phyloP scores from a whole-genome alignment of 2,797 vertebrate species.

The Pagetopsis macropterus region DNA sequence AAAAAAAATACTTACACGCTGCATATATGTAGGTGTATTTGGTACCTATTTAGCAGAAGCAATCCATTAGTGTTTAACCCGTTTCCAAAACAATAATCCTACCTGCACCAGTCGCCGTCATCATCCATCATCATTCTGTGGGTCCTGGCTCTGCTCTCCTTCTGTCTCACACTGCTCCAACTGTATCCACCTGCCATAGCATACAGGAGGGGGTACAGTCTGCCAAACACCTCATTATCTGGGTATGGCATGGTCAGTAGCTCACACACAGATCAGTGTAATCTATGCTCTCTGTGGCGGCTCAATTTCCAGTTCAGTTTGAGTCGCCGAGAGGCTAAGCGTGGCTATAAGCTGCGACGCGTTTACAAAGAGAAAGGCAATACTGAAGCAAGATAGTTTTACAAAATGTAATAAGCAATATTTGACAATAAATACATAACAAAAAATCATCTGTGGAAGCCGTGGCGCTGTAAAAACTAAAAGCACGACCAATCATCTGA shows the following conservation, averaged over 20 bases:
- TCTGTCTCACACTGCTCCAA: slow-evolving; percentile 39
- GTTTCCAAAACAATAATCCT: slow-evolving; percentile 53
- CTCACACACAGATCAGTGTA: slow-evolving; percentile 2
- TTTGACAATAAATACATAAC: too few relatives aligned
- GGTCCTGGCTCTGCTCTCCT: slow-evolving; percentile 53
- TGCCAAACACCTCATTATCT: slow-evolving; percentile 40
- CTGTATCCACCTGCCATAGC: slow-evolving; percentile 65
- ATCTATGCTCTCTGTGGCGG: not conserved
- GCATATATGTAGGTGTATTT: slow-evolving; percentile 1
- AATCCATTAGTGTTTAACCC: slow-evolving; percentile 46
- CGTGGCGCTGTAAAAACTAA: too few relatives aligned
- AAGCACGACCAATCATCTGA: too few relatives aligned
- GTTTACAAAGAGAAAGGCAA: too few relatives aligned
- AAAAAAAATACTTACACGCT: slow-evolving; percentile 5
- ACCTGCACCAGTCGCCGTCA: slow-evolving; percentile 39
- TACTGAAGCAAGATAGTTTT: too few relatives aligned
- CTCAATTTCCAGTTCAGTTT: too few relatives aligned
- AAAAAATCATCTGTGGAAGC: too few relatives aligned
- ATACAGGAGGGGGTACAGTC: slow-evolving; percentile 16
- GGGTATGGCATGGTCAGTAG: slow-evolving; percentile 12
- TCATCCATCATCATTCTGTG: slow-evolving; percentile 71
- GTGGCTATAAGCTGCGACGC: too few relatives aligned
- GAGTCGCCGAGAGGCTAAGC: too few relatives aligned
- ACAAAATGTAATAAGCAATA: too few relatives aligned
- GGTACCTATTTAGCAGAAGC: slow-evolving; percentile 22